Evolutionary conservation across 2,888 invertebrate genomes (phyloP).

Genomic region (Dromius quadrimaculatus): DNA sequence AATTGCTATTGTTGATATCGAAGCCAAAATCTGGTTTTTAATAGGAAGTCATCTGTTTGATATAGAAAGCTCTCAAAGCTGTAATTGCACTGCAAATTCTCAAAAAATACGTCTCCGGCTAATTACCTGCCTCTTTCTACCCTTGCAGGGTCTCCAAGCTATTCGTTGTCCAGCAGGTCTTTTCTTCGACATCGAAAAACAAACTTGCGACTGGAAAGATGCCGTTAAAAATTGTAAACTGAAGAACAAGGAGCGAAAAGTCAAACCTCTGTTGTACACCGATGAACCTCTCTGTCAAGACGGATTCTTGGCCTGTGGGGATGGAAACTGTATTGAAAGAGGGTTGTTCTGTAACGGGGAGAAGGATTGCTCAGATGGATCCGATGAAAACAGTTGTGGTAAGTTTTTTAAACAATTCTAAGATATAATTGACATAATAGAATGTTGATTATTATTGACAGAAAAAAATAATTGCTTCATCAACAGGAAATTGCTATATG

Average conservation of each 20-base stretch:
- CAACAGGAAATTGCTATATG: no score
- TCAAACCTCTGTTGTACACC: conserved; percentile 87
- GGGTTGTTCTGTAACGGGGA: conserved; percentile 95
- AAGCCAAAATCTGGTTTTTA: conserved; percentile 31
- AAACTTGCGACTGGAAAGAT: conserved; percentile 95
- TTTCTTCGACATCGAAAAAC: conserved; percentile 94
- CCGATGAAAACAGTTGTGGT: conserved; percentile 93
- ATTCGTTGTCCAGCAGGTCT: conserved; percentile 93
- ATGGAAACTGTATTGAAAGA: conserved; percentile 86
- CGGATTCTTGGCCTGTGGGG: conserved; percentile 89
- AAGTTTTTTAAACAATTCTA: no score
- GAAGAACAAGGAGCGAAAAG: conserved; percentile 89
- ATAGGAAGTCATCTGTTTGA: no score
- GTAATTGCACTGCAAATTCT: conserved; percentile 23
- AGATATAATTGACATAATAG: no score
- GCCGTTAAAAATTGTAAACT: conserved; percentile 93
- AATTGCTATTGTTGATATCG: no score
- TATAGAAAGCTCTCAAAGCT: no score
- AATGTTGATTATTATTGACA: no score
- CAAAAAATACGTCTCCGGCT: conserved; percentile 44
- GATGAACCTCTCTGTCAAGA: conserved; percentile 92
- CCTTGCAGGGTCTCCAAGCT: conserved; percentile 86
- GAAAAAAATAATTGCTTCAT: no score
- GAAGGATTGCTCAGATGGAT: conserved; percentile 88
- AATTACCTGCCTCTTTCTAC: conserved; percentile 46